A percentile compares a stretch with the other conserved stretches of the same genome.
Conservation (phyloP, 37 sponge, comb jelly and placozoan genomes). For the Diacarnus erythraeanus region DNA sequence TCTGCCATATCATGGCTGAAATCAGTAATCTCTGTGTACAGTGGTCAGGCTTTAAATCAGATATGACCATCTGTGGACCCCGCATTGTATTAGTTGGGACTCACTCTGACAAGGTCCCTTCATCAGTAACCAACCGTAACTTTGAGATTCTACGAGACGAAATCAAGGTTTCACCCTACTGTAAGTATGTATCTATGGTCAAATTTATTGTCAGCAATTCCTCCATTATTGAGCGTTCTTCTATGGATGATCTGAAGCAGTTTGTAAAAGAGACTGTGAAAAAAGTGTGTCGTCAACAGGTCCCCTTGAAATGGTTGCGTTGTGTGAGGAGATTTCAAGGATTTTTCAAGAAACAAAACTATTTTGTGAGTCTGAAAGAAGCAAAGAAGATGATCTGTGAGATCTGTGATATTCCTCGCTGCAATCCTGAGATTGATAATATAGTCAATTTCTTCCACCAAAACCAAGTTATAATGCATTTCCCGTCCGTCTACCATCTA, state of each 20-base stretch:
- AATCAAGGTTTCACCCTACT: slow-evolving; percentile 32
- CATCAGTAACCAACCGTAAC: slow-evolving; percentile 14
- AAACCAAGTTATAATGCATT: slow-evolving; percentile 55
- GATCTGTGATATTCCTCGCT: slow-evolving; percentile 29
- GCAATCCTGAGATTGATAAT: slow-evolving; percentile 43
- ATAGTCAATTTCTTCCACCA: slow-evolving; percentile 61
- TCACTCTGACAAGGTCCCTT: slow-evolving; percentile 55
- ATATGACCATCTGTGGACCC: slow-evolving; percentile 22
- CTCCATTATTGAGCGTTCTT: slow-evolving; percentile 62
- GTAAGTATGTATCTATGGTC: slow-evolving; percentile 27
- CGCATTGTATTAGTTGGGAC: slow-evolving; percentile 68
- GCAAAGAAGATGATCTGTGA: slow-evolving; percentile 34
- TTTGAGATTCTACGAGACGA: slow-evolving; percentile 43
- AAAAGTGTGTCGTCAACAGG: slow-evolving; percentile 48
- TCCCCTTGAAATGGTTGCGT: slow-evolving; percentile 69
- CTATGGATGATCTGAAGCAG: slow-evolving; percentile 53
- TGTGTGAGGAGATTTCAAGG: slow-evolving; percentile 43
- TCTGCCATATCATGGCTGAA: slow-evolving; percentile 35
- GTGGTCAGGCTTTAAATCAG: slow-evolving; percentile 24
- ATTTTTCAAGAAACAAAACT: slow-evolving; percentile 13
- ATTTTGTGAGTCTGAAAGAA: slow-evolving; percentile 46
- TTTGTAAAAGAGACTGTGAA: slow-evolving; percentile 38
- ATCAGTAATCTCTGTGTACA: slow-evolving; percentile 48
- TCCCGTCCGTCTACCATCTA: slow-evolving; percentile 35
- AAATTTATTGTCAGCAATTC: slow-evolving; percentile 58